A percentile compares a stretch with the other conserved stretches of the same genome.
phyloP scores from a whole-genome alignment of 1,140 invertebrate species.

The Drosophila tani region DNA sequence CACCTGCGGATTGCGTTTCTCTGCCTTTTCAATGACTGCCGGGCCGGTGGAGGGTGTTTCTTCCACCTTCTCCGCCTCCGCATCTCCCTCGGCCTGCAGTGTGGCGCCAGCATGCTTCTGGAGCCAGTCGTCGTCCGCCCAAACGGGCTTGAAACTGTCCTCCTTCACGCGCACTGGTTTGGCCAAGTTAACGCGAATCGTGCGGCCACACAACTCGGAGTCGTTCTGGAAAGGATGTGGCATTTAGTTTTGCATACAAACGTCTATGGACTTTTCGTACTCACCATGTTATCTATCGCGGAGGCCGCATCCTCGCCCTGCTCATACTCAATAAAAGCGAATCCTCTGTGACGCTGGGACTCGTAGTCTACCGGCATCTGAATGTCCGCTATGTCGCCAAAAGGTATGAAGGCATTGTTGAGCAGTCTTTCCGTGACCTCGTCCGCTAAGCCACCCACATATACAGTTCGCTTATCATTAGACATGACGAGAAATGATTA shows the following conservation, averaged over 20 bases:
- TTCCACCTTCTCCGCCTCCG: conserved; percentile 66
- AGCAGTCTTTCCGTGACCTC: conserved; percentile 98
- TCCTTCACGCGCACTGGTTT: conserved; percentile 98
- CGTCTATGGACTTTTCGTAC: neutral
- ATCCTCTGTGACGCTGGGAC: conserved; percentile 98
- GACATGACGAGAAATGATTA: conserved; percentile 69
- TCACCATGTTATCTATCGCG: conserved; percentile 99
- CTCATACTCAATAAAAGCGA: conserved; percentile 99
- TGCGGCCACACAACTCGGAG: conserved; percentile 98
- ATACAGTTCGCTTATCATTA: conserved; percentile 91
- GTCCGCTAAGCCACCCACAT: conserved; percentile 96
- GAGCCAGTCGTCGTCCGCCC: conserved; percentile 98
- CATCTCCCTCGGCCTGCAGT: conserved; percentile 86
- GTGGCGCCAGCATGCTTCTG: conserved; percentile 97
- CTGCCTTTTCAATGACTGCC: conserved; percentile 85
- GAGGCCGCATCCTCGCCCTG: conserved; percentile 96
- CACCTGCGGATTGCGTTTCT: conserved; percentile 94
- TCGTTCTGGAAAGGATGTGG: conserved; percentile 91
- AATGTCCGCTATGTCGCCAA: conserved; percentile 98
- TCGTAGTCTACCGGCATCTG: conserved; percentile 99
- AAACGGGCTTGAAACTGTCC: conserved; percentile 96
- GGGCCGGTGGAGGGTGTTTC: conserved; percentile 68
- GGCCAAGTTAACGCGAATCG: conserved; percentile 98
- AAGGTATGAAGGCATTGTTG: conserved; percentile 98
- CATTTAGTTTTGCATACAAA: too few relatives aligned